Evolutionary conservation across 2,797 vertebrate species (phyloP), one percentile per base, ranked within the genome.

Genomic region (Sebastes hubbsi): DNA sequence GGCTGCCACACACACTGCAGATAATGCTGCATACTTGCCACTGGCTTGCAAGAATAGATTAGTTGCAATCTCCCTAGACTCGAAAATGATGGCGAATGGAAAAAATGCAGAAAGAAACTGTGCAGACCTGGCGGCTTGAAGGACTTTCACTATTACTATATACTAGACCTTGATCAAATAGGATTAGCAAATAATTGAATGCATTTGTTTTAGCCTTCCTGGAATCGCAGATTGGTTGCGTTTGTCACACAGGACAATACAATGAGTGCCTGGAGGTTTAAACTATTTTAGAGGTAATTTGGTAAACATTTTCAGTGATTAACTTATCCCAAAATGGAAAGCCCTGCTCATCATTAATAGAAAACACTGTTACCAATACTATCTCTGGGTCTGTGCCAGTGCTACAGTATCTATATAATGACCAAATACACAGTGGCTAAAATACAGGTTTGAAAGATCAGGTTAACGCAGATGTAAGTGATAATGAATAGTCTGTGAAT

Each of bases 1-100:
- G 62, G 75, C 80, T 70, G 59, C 81, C 80, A 55, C 84, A 63
- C 83, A 79, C 81, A 82, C 36, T 38, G 72, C 73, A 85, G 85
- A 88, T 83, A 89, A 74, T 38, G 71, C 75, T 18, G 62, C 55
- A 79, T 42, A 84, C 80, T 82, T 88, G 78, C 83, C 82, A 79
- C 69, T 86, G 84, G 81, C 77, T 81, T 30, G 60, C 77, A 75
- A 80, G 74, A 85, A 85, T 65, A 85, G 80, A 87, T 87, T 78
- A 84, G 75, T 66, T 64, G 80, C 46, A 66, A 67, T 77, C 74
- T 80, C 66, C 63, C 74, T 54, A 60, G 52, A 78, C 73, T 64
- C 29, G 38, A 81, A 84, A 84, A 84, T 78, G 55, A 81, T 72
- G 70, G 62, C 22, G 74, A 72, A 75, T 16, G 27, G 73, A 22